These are phyloP conservation scores for Ramphastos sulfuratus DNA, from an alignment of 2,113 vertebrate species.

Conservation along the genomic window DNA sequence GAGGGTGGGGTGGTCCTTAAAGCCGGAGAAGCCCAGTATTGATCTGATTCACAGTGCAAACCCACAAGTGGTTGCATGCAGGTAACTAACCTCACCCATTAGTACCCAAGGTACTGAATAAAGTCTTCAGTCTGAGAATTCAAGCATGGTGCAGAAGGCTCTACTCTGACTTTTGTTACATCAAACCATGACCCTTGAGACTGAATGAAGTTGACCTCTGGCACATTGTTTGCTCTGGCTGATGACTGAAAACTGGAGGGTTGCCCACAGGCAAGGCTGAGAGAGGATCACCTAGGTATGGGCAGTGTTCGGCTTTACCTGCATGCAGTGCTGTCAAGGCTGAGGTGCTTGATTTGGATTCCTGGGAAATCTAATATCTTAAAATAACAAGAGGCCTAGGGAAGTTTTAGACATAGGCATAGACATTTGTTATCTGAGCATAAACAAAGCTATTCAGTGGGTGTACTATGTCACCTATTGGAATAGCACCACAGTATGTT, in stretches of 20 bases:
- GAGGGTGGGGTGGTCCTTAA: not conserved
- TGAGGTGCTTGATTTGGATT: not conserved
- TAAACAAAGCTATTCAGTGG: not conserved
- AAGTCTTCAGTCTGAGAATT: not conserved
- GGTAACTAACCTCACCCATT: not conserved
- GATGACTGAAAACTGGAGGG: not conserved
- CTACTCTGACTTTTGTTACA: not conserved
- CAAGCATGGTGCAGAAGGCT: no score
- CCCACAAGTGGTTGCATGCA: fast-evolving
- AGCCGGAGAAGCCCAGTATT: not conserved
- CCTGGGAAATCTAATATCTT: not conserved
- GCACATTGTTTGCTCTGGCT: not conserved
- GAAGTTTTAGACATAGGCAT: not conserved
- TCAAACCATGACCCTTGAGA: not conserved
- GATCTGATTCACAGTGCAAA: not conserved
- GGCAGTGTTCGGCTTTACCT: not conserved
- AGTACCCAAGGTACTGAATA: not conserved
- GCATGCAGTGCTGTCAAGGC: not conserved
- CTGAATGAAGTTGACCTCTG: not conserved
- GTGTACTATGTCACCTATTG: not conserved
- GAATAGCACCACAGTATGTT: not conserved
- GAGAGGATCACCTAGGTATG: not conserved
- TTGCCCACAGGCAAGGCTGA: fast-evolving
- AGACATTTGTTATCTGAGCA: not conserved
- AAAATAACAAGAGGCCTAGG: not conserved